Base-by-base conservation (phyloP, 53 echinoderm and acorn worm species). In the Glandiceps talaboti region DNA sequence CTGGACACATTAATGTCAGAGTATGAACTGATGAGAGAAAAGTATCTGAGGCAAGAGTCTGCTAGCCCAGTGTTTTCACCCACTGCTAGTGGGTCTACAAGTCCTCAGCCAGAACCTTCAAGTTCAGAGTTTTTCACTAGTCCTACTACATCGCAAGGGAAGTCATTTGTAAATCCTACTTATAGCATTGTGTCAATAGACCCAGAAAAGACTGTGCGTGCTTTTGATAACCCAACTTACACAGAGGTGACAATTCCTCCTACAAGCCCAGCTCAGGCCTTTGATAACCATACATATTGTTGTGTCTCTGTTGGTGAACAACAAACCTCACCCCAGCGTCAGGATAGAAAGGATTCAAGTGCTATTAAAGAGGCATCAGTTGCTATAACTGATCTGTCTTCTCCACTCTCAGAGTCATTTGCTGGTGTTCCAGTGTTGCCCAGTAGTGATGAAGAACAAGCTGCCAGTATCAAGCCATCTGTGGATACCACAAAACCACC, bases 1-100 rank as follows among this genome's bases (percentile, higher is more conserved):
- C 79, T 96, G 29, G 97, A 96, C 75, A 89, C 88, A 28, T 90
- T 96, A 1, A 80, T 96, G 31, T 90, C 93, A 20, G 92, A 96
- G 74, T 96, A 92, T 32, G 97, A 96, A 26, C 75, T 83, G 75
- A 89, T 96, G 26, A 87, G 93, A 82, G 97, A 92, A 74, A 93
- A 93, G 74, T 96, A 96, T 76, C 88, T 87, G 76, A 90, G 88
- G 32, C 83, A 90, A 27, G 89, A 20, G 20, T 45, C 90, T 0
- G 73, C 89, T 29, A 92, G 92, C 0, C 97, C 97, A 27, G 97
- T 90, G 28, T 92, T 96, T 84, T 45, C 64, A 45, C 6, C 6
- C 20, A 45, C 6, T 45, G 64, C 6, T 45, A 20, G 20, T 45
- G 64, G 64, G 6, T 12, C 20, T 6, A 6, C 64, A 45, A 45